A percentile compares a stretch with the other conserved stretches of the same genome.
These are phyloP conservation scores for Rambutsinella grinnellia DNA, from an alignment of 2,888 invertebrate species.

Conservation along the genomic window DNA sequence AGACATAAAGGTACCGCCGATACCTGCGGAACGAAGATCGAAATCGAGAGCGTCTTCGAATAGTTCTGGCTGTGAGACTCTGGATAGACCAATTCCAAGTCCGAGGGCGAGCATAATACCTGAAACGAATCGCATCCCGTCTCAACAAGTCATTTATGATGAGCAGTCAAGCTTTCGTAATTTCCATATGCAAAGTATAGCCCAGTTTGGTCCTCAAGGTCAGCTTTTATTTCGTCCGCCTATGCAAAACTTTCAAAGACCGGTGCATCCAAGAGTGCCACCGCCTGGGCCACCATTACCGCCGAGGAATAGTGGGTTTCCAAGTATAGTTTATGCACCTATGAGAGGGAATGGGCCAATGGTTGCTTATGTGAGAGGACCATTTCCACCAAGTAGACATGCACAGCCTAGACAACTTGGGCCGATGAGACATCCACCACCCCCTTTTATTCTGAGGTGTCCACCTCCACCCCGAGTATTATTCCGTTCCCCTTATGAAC, in stretches of 20 bases:
- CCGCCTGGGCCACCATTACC: constrained; percentile 34
- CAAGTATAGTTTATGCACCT: constrained; percentile 43
- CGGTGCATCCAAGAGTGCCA: too few relatives aligned
- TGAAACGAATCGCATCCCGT: constrained; percentile 21
- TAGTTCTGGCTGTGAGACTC: constrained; percentile 1
- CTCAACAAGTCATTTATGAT: constrained; percentile 41
- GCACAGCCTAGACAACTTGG: constrained; percentile 12
- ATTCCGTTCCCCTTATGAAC: constrained; percentile 41
- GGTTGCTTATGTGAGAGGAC: constrained; percentile 40
- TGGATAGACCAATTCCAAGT: constrained; percentile 34
- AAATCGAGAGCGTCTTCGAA: constrained; percentile 7
- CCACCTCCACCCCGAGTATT: constrained; percentile 39
- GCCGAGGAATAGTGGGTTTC: constrained; percentile 36
- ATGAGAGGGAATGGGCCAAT: constrained; percentile 33
- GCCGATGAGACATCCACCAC: constrained; percentile 6
- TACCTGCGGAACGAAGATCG: constrained; percentile 22
- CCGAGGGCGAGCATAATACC: constrained; percentile 15
- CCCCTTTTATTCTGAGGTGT: constrained; percentile 36
- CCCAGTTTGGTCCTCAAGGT: constrained; percentile 11
- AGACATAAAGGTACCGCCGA: too few relatives aligned
- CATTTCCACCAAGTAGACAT: constrained; percentile 44
- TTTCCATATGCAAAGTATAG: constrained; percentile 44
- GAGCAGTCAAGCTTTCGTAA: constrained; percentile 34
- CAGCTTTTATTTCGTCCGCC: constrained; percentile 37
- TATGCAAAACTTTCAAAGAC: constrained; percentile 34